phyloP scores from a whole-genome alignment of 2,113 vertebrate species.

The Podilymbus podiceps region DNA sequence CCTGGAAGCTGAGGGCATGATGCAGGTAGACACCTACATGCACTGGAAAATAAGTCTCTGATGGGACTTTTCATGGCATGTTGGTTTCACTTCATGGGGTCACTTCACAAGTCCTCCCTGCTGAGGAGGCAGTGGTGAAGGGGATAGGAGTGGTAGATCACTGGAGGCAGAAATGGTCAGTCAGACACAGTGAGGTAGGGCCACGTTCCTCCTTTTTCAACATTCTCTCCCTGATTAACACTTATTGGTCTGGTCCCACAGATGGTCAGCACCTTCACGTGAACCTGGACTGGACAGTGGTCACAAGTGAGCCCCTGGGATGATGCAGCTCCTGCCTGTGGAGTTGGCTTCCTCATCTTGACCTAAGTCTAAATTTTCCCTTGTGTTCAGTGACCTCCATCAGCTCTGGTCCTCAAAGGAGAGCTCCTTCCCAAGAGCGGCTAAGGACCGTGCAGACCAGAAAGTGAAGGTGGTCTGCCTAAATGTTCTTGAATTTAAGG shows the following conservation, averaged over 20 bases:
- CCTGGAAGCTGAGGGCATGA: neutral
- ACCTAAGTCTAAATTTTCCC: neutral
- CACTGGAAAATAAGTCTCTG: neutral
- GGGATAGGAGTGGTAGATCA: neutral
- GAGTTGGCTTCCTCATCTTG: neutral
- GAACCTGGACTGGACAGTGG: neutral
- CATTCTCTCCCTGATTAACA: neutral
- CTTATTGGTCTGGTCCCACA: neutral
- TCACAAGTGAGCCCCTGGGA: neutral
- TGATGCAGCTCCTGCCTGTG: no score
- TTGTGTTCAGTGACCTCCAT: neutral
- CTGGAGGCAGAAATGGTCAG: neutral
- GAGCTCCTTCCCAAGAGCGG: neutral
- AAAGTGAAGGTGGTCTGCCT: neutral
- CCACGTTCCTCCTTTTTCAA: neutral
- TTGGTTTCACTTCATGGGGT: neutral
- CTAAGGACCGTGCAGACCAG: neutral
- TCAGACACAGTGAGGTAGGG: neutral
- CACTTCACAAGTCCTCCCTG: neutral
- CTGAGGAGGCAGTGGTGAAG: neutral
- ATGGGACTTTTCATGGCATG: fast-evolving
- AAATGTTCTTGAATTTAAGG: neutral
- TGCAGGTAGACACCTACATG: neutral
- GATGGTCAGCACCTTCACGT: neutral
- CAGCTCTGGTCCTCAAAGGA: neutral